These are phyloP conservation scores for Probaryconus sp. DNA, from an alignment of 1,140 invertebrate genomes.

Conservation along the genomic window DNA sequence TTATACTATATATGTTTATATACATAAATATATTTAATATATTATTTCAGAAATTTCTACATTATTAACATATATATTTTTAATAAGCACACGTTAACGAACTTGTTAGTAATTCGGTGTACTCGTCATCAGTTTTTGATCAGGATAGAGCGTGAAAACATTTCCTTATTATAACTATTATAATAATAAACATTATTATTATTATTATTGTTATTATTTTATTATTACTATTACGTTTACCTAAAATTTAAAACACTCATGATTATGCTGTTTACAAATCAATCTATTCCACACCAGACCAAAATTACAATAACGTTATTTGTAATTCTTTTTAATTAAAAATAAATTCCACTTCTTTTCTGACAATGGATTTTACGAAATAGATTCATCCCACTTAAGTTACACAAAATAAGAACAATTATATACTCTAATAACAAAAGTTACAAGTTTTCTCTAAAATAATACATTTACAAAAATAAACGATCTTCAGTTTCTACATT, in stretches of 20 bases:
- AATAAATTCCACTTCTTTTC: too few relatives aligned
- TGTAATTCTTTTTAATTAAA: too few relatives aligned
- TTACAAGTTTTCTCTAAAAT: slow-evolving; percentile 12
- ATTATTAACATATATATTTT: slow-evolving; percentile 62
- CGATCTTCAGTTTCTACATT: slow-evolving; percentile 14
- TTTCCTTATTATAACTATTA: too few relatives aligned
- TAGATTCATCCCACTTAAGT: slow-evolving; percentile 15
- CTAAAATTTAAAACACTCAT: too few relatives aligned
- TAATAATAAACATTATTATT: too few relatives aligned
- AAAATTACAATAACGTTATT: too few relatives aligned
- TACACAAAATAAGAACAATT: slow-evolving; percentile 31
- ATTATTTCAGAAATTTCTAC: slow-evolving; percentile 58
- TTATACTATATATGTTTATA: slow-evolving; percentile 65
- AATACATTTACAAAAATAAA: slow-evolving; percentile 58
- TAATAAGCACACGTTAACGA: slow-evolving; percentile 60
- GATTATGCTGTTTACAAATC: background rate
- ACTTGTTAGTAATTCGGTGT: slow-evolving; percentile 48
- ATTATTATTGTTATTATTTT: too few relatives aligned
- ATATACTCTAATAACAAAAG: slow-evolving; percentile 7
- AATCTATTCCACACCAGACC: too few relatives aligned
- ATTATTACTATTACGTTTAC: too few relatives aligned
- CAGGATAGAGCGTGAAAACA: slow-evolving; percentile 30
- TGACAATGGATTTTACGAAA: too few relatives aligned
- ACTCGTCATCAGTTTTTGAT: slow-evolving; percentile 62
- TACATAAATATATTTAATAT: slow-evolving; percentile 68